Evolutionary conservation across 2,797 vertebrate species (phyloP), one percentile per base, ranked within the genome.

Genomic region (Acanthiza pusilla): DNA sequence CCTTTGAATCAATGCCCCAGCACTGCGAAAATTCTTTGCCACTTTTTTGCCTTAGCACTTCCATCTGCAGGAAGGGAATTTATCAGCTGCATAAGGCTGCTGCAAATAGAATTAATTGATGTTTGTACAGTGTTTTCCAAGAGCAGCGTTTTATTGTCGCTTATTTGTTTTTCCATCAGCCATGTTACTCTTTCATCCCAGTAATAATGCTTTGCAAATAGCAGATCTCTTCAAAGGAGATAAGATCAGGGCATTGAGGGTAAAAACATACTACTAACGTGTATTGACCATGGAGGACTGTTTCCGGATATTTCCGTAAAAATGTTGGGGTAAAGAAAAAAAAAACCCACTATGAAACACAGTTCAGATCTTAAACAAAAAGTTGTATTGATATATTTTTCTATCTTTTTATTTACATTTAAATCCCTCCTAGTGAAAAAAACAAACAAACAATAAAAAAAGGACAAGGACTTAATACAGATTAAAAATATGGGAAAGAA

Each of bases 131-230:
- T 65, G 60, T 47, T 93, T 90, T 92, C 66, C 76, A 91, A 89
- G 70, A 55, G 58, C 76, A 88, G 70, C 23, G 1, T 80, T 95
- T 96, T 85, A 83, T 85, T 91, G 53, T 76, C 67, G 53, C 42
- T 82, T 94, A 76, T 85, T 97, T 94, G 76, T 95, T 96, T 89
- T 86, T 86, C 67, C 34, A 79, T 81, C 88, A 93, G 47, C 45
- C 45, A 36, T 78, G 66, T 63, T 95, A 75, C 72, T 32, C 55
- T 84, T 89, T 81, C 63, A 88, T 84, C 48, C 65, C 60, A 20
- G 13, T 53, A 88, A 80, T 88, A 87, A 88, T 63, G 50, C 42
- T 79, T 32, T 89, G 75, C 73, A 96, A 94, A 90, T 30, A 91
- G 43, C 32, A 50, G 32, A 67, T 40, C 45, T 91, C 57, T 89